Evolutionary conservation across 1,140 invertebrate species (phyloP).

Genomic region (Drosophila nannoptera): DNA sequence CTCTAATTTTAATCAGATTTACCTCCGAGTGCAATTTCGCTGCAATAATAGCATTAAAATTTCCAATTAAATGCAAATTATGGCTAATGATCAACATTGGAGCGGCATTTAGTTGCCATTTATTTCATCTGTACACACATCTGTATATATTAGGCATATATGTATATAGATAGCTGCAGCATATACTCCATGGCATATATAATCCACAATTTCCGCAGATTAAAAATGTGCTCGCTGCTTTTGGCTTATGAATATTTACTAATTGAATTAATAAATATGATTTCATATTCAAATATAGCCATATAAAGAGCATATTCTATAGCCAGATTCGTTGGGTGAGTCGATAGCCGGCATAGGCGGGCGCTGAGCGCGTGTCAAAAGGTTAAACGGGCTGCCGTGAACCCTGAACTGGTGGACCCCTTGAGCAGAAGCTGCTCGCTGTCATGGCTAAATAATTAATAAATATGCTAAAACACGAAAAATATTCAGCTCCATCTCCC

Average conservation of each 20-base stretch:
- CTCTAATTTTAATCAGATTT: neutral
- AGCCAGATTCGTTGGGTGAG: neutral
- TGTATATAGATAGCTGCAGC: neutral
- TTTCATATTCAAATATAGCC: neutral
- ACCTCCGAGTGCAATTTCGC: neutral
- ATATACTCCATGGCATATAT: constrained; percentile 10
- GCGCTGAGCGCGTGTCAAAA: constrained; percentile 51
- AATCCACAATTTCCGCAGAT: constrained; percentile 51
- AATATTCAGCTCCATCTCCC: no score
- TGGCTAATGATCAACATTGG: neutral
- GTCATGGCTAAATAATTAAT: constrained; percentile 46
- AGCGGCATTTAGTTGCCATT: no score
- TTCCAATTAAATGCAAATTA: neutral
- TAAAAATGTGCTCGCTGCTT: constrained; percentile 30
- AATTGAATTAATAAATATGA: constrained; percentile 67
- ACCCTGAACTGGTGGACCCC: constrained; percentile 2
- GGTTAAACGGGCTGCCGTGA: constrained; percentile 43
- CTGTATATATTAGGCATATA: constrained; percentile 8
- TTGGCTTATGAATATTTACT: constrained; percentile 35
- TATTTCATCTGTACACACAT: neutral
- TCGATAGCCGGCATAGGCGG: constrained; percentile 22
- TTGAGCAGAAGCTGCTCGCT: constrained; percentile 6
- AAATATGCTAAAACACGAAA: constrained; percentile 2
- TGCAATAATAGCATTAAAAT: neutral
- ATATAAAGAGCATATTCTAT: no score